Conservation (phyloP, 2,113 vertebrate species). For the Nothobranchius kuhntae region DNA sequence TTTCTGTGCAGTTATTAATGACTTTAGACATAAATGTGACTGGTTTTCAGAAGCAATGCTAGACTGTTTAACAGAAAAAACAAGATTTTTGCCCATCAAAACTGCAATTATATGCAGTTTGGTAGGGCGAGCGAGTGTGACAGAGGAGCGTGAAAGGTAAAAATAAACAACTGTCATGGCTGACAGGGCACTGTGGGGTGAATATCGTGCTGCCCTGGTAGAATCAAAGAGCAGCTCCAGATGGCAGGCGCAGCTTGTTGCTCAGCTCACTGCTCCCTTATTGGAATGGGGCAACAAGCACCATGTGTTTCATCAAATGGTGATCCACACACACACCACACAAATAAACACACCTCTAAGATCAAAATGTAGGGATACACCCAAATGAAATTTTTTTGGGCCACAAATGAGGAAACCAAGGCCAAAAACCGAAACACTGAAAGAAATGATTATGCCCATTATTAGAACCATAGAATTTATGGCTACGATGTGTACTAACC, state of each 20-base stretch:
- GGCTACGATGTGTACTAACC: too few relatives aligned
- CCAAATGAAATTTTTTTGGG: too few relatives aligned
- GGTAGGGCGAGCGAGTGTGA: background rate
- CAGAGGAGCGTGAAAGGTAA: conserved; percentile 5
- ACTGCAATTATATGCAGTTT: conserved; percentile 5
- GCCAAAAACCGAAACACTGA: too few relatives aligned
- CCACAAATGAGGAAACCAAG: too few relatives aligned
- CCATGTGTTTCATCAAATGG: conserved; percentile 58
- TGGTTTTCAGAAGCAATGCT: background rate
- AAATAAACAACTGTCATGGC: conserved; percentile 52
- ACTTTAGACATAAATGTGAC: background rate
- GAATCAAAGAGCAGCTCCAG: conserved; percentile 62
- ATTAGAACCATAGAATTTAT: too few relatives aligned
- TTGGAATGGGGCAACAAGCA: conserved; percentile 46
- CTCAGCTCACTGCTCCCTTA: conserved; percentile 37
- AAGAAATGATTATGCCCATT: too few relatives aligned
- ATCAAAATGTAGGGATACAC: too few relatives aligned
- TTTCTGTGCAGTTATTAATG: too few relatives aligned
- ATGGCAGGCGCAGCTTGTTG: conserved; percentile 47
- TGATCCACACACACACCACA: conserved; percentile 1
- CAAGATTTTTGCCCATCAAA: too few relatives aligned
- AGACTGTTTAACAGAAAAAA: too few relatives aligned
- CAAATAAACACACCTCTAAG: background rate
- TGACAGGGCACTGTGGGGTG: conserved; percentile 51
- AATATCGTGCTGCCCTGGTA: conserved; percentile 41